Conservation (phyloP, 2,888 invertebrate genomes). For the Buathra laborator region DNA sequence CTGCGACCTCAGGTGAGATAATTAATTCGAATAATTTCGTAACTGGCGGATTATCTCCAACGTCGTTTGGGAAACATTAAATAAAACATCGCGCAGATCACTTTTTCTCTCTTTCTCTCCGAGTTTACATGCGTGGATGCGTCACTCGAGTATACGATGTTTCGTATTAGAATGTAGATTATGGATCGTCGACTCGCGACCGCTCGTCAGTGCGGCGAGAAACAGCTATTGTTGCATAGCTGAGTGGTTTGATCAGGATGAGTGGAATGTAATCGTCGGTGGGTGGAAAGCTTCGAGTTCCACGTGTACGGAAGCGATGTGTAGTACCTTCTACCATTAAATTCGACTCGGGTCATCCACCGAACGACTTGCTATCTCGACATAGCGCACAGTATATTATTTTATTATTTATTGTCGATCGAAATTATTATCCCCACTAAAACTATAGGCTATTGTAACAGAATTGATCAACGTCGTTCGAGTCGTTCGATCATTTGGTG, state of each 20-base stretch:
- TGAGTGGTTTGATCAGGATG: conserved; percentile 80
- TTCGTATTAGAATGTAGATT: conserved; percentile 71
- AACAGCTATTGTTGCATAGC: conserved; percentile 81
- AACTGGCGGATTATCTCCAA: conserved; percentile 75
- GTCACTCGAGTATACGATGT: conserved; percentile 32
- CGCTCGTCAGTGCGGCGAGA: conserved; percentile 38
- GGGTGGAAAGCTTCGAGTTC: conserved; percentile 20
- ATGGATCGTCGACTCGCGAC: conserved; percentile 69
- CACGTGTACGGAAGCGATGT: background rate
- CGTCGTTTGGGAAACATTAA: conserved; percentile 76
- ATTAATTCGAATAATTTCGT: conserved; percentile 77
- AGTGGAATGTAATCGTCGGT: conserved; percentile 78
- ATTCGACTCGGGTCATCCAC: conserved; percentile 48
- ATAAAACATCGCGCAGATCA: conserved; percentile 75
- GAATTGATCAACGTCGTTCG: background rate
- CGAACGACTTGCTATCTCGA: conserved; percentile 37
- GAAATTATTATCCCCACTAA: conserved; percentile 12
- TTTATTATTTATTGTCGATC: conserved; percentile 33
- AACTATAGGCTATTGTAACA: background rate
- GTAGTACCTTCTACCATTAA: conserved; percentile 50
- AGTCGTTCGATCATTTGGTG: background rate
- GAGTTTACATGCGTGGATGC: conserved; percentile 13
- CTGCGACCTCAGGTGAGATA: conserved; percentile 18
- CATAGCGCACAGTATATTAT: background rate
- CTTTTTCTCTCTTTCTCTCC: conserved; percentile 47